phyloP scores from a whole-genome alignment of 2,888 invertebrate genomes.

The Drosophila macrothrix region DNA sequence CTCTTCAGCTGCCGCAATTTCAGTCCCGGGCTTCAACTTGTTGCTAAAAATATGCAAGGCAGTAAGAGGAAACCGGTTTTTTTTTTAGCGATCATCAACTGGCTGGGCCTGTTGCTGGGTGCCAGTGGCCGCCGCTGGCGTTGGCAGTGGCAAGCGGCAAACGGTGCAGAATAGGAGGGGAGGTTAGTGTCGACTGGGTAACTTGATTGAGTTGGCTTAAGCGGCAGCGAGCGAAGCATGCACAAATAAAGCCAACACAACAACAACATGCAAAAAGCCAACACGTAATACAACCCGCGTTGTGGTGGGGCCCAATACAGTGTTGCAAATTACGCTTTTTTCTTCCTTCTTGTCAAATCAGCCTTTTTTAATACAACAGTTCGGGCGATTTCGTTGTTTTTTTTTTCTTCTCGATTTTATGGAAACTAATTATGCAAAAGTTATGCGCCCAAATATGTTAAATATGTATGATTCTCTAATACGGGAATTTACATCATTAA shows the following conservation, averaged over 20 bases:
- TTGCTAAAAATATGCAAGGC: constrained; percentile 79
- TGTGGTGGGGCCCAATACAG: constrained; percentile 22
- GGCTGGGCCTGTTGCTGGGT: constrained; percentile 71
- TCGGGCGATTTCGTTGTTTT: background rate
- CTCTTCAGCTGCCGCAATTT: constrained; percentile 31
- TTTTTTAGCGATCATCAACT: constrained; percentile 53
- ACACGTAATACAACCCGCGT: constrained; percentile 71
- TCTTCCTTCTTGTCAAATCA: background rate
- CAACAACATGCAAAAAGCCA: constrained; percentile 60
- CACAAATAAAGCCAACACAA: constrained; percentile 70
- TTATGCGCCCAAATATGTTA: background rate
- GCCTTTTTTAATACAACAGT: background rate
- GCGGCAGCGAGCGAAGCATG: constrained; percentile 51
- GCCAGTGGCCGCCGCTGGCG: constrained; percentile 55
- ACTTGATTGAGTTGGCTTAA: constrained; percentile 73
- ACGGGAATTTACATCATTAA: background rate
- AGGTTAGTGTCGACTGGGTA: constrained; percentile 43
- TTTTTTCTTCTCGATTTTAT: background rate
- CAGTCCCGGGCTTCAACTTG: constrained; percentile 64
- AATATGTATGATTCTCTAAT: background rate
- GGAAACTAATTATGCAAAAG: background rate
- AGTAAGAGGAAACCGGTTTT: constrained; percentile 75
- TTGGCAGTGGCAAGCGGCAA: constrained; percentile 14
- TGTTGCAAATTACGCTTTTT: background rate
- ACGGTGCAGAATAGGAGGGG: background rate